Base-by-base conservation (phyloP, 1,140 invertebrate species). In the Lasaia peninsularis region DNA sequence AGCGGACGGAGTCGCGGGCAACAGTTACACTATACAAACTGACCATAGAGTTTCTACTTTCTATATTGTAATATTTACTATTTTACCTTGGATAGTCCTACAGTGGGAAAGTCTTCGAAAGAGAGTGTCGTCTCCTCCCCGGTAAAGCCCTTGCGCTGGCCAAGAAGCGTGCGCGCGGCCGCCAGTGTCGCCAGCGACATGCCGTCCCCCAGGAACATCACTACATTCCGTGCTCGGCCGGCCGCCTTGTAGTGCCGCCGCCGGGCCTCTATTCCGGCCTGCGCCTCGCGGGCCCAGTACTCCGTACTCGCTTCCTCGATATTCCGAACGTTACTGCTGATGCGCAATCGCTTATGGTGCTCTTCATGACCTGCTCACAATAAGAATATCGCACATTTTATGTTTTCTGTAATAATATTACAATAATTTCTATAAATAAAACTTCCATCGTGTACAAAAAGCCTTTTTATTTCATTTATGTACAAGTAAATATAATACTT, bases 191-290 rank as follows among this genome's bases (percentile, higher is more conserved):
- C 83, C 8, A 95, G 77, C 1, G 94, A 94, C 91, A 96, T 93
- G 1, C 95, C 95, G 72, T 96, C 94, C 0, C 95, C 95, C 37
- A 96, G 73, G 65, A 95, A 94, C 58, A 96, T 77, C 11, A 96
- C 92, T 0, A 94, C 86, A 75, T 95, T 95, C 65, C 93, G 94
- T 6, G 94, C 94, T 49, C 57, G 64, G 0, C 78, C 69, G 5
- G 16, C 56, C 11, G n/a, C 34, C 10, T 48, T n/a, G 1, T n/a
- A 12, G 56, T 55, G 57, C 24, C 58, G 35, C 18, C 54, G 40
- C 0, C 57, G 51, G 1, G 57, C 52, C 48, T 63, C 31, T 32
- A 76, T 66, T 0, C 53, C 63, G 0, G 52, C 62, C 12, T 67
- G 66, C 6, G 78, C 78, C 21, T 79, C 67, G 0, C 58, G 20